phyloP scores from a whole-genome alignment of 1,140 invertebrate species.

The Drosophila insularis region DNA sequence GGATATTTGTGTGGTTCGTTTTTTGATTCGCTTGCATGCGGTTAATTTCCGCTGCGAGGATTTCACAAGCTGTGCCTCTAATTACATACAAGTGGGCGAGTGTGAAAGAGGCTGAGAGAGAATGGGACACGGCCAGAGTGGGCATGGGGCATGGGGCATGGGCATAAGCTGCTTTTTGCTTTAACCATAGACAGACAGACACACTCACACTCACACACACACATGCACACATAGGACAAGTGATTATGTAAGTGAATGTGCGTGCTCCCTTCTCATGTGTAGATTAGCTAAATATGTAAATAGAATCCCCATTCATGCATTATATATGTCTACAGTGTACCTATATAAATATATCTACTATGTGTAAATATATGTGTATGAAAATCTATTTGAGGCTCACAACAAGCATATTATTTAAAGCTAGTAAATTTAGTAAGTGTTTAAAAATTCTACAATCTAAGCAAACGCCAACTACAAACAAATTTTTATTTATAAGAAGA shows the following conservation, averaged over 20 bases:
- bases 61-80: conserved; percentile 47
- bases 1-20: conserved; percentile 15
- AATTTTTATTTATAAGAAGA: too few species aligned
- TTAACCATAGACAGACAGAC: conserved; percentile 47
- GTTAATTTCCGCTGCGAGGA: conserved; percentile 34
- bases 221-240: conserved; percentile 14
- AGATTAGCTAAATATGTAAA: conserved; percentile 60
- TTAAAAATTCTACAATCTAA: too few species aligned
- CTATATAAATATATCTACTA: not conserved
- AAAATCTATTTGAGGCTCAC: too few species aligned
- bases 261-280: not conserved
- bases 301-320: conserved; percentile 19
- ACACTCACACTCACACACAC: not conserved
- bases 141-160: not conserved
- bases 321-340: not conserved
- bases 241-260: conserved; percentile 25
- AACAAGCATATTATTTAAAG: too few species aligned
- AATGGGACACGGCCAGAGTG: not conserved
- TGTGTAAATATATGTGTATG: not conserved
- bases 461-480: too few species aligned
- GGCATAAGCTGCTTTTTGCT: conserved; percentile 13
- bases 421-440: too few species aligned
- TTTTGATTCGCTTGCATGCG: conserved; percentile 20
- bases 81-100: conserved; percentile 49
- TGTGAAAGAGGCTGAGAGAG: conserved; percentile 17